Conservation (phyloP, 2,113 vertebrate genomes). For the Nipponia nippon region DNA sequence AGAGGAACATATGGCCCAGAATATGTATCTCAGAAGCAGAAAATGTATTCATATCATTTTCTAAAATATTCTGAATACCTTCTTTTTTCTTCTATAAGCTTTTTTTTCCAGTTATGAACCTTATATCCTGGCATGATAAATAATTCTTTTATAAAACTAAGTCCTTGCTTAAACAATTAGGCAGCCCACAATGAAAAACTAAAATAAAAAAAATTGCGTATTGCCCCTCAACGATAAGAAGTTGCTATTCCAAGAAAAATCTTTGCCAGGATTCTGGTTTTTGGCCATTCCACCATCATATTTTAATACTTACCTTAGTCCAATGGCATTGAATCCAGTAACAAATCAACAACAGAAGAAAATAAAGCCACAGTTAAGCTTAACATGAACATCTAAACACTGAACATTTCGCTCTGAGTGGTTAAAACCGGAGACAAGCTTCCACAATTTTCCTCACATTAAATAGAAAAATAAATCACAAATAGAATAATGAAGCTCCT, state of each 20-base stretch:
- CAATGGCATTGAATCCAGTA: background rate
- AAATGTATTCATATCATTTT: background rate
- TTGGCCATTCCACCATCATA: background rate
- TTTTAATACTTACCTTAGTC: constrained; percentile 2
- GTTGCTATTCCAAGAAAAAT: background rate
- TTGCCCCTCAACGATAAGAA: background rate
- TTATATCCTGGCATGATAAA: background rate
- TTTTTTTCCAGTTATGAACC: background rate
- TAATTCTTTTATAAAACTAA: background rate
- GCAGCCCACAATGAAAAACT: background rate
- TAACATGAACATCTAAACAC: background rate
- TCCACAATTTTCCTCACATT: background rate
- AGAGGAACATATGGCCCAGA: constrained; percentile 44
- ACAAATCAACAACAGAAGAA: background rate
- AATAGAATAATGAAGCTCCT: background rate
- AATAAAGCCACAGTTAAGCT: background rate
- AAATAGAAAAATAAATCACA: background rate
- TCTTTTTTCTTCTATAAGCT: background rate
- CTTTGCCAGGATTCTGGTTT: background rate
- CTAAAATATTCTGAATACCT: background rate
- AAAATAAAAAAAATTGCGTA: background rate
- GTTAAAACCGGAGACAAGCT: background rate
- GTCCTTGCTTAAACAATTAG: background rate
- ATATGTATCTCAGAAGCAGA: background rate
- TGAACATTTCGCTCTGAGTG: accelerated